Conservation (phyloP, 2,797 vertebrate species). For the Danio aesculapii region DNA sequence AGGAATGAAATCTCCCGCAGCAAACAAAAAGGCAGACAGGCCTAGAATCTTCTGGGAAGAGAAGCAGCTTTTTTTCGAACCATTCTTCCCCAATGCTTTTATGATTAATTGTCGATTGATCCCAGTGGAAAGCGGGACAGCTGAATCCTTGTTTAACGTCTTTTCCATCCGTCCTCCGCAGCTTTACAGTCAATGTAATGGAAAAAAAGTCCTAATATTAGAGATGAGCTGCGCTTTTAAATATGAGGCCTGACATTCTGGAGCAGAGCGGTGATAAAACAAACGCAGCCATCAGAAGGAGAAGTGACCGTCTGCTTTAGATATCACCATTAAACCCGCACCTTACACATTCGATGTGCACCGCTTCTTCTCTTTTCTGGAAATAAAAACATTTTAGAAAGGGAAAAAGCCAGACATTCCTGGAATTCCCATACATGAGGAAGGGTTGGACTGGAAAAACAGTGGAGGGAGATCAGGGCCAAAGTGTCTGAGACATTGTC, state of each 20-base stretch:
- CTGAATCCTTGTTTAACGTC: slow-evolving; percentile 14
- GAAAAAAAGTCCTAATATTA: slow-evolving; percentile 41
- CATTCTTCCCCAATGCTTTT: slow-evolving; percentile 29
- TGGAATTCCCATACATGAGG: slow-evolving; percentile 89
- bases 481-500: slow-evolving; percentile 86
- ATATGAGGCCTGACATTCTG: slow-evolving; percentile 25
- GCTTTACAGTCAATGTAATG: slow-evolving; percentile 36
- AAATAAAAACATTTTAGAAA: slow-evolving; percentile 83
- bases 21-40: slow-evolving; percentile 56
- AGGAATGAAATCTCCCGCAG: slow-evolving; percentile 61
- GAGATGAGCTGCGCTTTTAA: slow-evolving; percentile 9
- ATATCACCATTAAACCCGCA: slow-evolving; percentile 21
- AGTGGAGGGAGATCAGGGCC: slow-evolving; percentile 84
- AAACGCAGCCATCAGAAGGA: slow-evolving; percentile 39
- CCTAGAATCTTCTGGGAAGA: slow-evolving; percentile 50
- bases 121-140: neutral
- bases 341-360: slow-evolving; percentile 64
- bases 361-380: slow-evolving; percentile 68
- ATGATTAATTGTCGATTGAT: slow-evolving; percentile 47
- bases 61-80: slow-evolving; percentile 17
- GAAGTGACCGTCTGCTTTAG: slow-evolving; percentile 39
- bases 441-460: slow-evolving; percentile 92
- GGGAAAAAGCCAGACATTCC: slow-evolving; percentile 85
- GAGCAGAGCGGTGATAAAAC: slow-evolving; percentile 23
- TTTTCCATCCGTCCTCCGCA: slow-evolving; percentile 5